These are phyloP conservation scores for Caerostris darwini DNA, from an alignment of 1,140 invertebrate species.

Conservation along the genomic window DNA sequence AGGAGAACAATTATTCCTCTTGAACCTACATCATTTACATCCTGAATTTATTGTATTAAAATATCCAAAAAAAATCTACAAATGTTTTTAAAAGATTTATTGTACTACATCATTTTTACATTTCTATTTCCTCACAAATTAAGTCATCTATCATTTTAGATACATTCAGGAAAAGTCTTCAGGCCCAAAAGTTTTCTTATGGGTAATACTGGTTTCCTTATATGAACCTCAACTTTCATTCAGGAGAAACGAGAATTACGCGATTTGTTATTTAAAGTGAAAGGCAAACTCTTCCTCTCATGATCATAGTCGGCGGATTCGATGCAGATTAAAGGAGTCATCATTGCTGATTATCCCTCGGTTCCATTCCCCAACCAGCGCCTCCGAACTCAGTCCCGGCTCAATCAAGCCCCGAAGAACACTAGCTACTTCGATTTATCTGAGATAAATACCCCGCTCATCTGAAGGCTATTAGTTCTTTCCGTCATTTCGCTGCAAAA, in stretches of 20 bases:
- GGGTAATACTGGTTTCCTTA: neutral
- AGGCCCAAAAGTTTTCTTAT: neutral
- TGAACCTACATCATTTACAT: too few relatives aligned
- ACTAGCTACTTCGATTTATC: conserved; percentile 56
- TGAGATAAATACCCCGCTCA: conserved; percentile 58
- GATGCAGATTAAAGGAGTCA: conserved; percentile 34
- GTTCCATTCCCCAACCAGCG: conserved; percentile 10
- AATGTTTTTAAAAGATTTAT: too few relatives aligned
- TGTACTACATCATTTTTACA: too few relatives aligned
- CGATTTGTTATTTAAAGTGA: conserved; percentile 29
- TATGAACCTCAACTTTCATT: neutral
- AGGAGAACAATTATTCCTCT: too few relatives aligned
- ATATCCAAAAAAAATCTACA: too few relatives aligned
- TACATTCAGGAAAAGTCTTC: neutral
- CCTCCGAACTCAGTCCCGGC: neutral
- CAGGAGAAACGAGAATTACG: neutral
- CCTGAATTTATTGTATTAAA: too few relatives aligned
- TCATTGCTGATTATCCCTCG: conserved; percentile 40
- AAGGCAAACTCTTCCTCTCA: neutral
- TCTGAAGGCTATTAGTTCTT: conserved; percentile 68
- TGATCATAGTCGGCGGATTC: neutral
- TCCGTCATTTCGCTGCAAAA: conserved; percentile 7
- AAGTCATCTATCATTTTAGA: too few relatives aligned
- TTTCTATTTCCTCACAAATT: too few relatives aligned
- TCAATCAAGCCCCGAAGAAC: conserved; percentile 55